Evolutionary conservation across 2,888 invertebrate genomes (phyloP), one percentile per base, ranked within the genome.

Genomic region (Gnatocerus cornutus): DNA sequence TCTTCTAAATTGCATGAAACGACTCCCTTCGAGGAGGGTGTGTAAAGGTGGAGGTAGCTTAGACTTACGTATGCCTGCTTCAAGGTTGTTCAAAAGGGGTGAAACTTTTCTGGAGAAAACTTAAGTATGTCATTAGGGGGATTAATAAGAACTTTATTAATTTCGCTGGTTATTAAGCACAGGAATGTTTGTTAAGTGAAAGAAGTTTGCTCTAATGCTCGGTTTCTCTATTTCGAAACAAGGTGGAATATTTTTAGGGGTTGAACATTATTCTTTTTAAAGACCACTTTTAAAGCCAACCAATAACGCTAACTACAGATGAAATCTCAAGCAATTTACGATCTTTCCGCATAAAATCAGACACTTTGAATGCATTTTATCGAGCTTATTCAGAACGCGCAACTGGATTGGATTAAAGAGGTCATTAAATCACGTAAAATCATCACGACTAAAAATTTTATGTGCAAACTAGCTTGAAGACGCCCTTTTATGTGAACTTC

Each of bases 391-490:
- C 56, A 14, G n/a, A 33, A n/a, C 9, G 33, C 33, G 29, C 46
- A 43, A 43, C 14, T 10, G 8, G 30, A 9, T 29, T 29, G 59
- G 46, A 33, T 59, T 46, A 41, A 58, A 59, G 43, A 1, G 2
- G 43, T 59, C 59, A 59, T 59, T 46, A 59, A 45, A 59, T 59
- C 45, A 59, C 14, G n/a, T 27, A 46, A 46, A 59, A 46, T 46
- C 41, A 41, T 56, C 14, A 56, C 56, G 39, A 30, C 30, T 59
- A 37, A 41, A 37, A 62, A 50, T 50, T n/a, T 62, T 61, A 61
- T 48, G 48, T 14, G 37, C 61, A 61, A 59, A 61, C 30, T 56
- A 16, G 7, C 33, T n/a, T 33, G 7, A 33, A 33, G 33, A 33
- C 2, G 6, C 21, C 2, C 21, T 21, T 21, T 21, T 4, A 21